These are phyloP conservation scores for Chanos chanos DNA, from an alignment of 2,797 vertebrate species.

Conservation along the genomic window DNA sequence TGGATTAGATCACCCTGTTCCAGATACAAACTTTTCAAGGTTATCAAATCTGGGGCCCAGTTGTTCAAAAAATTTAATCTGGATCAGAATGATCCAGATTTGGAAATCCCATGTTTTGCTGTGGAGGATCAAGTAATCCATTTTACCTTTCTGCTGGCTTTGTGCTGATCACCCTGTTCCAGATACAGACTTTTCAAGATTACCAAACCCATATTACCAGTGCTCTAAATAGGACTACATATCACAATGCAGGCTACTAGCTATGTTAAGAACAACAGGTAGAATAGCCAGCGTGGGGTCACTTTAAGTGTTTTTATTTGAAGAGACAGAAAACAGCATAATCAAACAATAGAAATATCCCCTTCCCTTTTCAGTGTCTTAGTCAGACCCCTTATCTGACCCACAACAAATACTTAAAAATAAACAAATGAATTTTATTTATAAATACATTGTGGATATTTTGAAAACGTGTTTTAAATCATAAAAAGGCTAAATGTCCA, in stretches of 20 bases:
- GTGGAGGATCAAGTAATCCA: too few relatives aligned
- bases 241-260: not conserved
- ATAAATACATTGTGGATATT: constrained; percentile 20
- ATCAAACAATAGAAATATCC: constrained; percentile 8
- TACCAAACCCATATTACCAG: not conserved
- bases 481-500: constrained; percentile 25
- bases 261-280: not conserved
- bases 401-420: constrained; percentile 25
- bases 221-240: not conserved
- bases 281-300: not conserved
- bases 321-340: constrained; percentile 12
- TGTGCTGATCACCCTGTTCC: constrained; percentile 10
- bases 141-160: too few relatives aligned
- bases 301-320: not conserved
- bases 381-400: constrained; percentile 13
- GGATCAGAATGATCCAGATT: too few relatives aligned
- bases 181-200: constrained; percentile 1
- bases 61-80: too few relatives aligned
- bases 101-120: too few relatives aligned
- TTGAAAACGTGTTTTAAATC: constrained; percentile 15
- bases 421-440: constrained; percentile 14
- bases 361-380: constrained; percentile 5
- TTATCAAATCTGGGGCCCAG: too few relatives aligned
- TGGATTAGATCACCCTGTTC: constrained; percentile 6
- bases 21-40: constrained; percentile 4